A percentile compares a stretch with the other conserved stretches of the same genome.
Conservation (phyloP, 1,140 invertebrate genomes). For the Drosophila bifasciata region DNA sequence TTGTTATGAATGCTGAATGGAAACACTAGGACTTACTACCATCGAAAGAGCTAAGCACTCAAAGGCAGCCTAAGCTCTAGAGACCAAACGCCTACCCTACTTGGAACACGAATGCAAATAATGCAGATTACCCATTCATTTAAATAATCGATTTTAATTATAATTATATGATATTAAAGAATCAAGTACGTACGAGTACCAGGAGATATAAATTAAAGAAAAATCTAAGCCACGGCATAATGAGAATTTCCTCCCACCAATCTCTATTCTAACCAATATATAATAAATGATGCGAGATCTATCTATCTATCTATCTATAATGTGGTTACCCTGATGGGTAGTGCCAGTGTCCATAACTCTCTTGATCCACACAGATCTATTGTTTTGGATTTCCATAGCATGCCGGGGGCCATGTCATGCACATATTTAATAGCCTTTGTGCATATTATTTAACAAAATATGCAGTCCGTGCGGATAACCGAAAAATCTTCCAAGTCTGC, state of each 20-base stretch:
- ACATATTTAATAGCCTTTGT: conserved; percentile 77
- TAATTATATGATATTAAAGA: too few relatives aligned
- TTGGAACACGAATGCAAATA: too few relatives aligned
- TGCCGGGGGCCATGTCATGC: conserved; percentile 57
- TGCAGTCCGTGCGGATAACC: conserved; percentile 45
- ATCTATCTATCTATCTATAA: too few relatives aligned
- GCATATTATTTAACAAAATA: conserved; percentile 79
- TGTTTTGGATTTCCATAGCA: conserved; percentile 56
- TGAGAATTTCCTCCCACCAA: too few relatives aligned
- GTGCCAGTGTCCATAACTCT: conserved; percentile 54
- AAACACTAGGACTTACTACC: conserved; percentile 4
- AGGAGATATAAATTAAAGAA: too few relatives aligned
- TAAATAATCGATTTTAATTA: too few relatives aligned
- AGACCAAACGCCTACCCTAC: conserved; percentile 59
- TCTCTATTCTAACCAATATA: too few relatives aligned
- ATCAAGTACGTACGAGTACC: too few relatives aligned
- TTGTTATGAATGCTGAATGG: conserved; percentile 68
- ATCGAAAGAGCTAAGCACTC: conserved; percentile 41
- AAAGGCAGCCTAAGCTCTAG: conserved; percentile 52
- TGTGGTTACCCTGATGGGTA: conserved; percentile 35
- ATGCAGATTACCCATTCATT: too few relatives aligned
- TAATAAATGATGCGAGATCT: too few relatives aligned
- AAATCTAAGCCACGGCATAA: too few relatives aligned
- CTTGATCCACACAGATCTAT: conserved; percentile 34
- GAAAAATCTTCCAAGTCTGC: conserved; percentile 29